Evolutionary conservation across 2,888 invertebrate genomes (phyloP), one percentile per base, ranked within the genome.

Genomic region (Drosophila meridionalis): DNA sequence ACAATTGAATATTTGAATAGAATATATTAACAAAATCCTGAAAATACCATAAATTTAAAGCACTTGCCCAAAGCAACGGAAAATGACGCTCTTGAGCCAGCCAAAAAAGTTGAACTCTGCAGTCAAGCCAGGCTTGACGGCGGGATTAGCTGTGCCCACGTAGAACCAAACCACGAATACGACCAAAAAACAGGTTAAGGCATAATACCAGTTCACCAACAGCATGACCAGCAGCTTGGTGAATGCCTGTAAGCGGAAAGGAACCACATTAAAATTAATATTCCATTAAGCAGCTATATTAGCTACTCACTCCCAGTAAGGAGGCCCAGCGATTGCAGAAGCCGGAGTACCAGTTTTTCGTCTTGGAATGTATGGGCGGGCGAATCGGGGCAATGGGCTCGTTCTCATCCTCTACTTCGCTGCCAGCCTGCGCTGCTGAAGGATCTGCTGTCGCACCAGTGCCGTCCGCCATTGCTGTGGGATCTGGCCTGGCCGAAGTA

Each of bases 321-420:
- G 99, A 98, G 55, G 99, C 95, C 98, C 99, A 99, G 89, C 99
- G 94, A 92, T 99, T 99, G 93, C 98, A 98, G 81, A 98, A 95
- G 82, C 96, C 95, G 1, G 98, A 98, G 93, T 99, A 99, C 98
- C 98, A 99, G 91, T 98, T 98, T 88, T 97, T 96, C 83, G 97
- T 96, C 94, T 98, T 98, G 9, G 97, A 96, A 92, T 97, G 97
- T 78, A 98, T 96, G 83, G 96, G 95, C 45, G 94, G 94, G 82
- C 95, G 95, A 82, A 95, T 94, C 8, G 94, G 94, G 0, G 93
- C 93, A 73, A 94, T 94, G 5, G 94, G 94, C 68, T 94, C 94
- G 43, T 92, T 93, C 28, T 92, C 94, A 91, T 85, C 90, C 28
- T 89, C 84, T 6, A 80, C 73, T 50, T 84, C 87, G 20, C 70